Evolutionary conservation across 2,113 vertebrate genomes (phyloP).

Genomic region (Pterocles gutturalis): DNA sequence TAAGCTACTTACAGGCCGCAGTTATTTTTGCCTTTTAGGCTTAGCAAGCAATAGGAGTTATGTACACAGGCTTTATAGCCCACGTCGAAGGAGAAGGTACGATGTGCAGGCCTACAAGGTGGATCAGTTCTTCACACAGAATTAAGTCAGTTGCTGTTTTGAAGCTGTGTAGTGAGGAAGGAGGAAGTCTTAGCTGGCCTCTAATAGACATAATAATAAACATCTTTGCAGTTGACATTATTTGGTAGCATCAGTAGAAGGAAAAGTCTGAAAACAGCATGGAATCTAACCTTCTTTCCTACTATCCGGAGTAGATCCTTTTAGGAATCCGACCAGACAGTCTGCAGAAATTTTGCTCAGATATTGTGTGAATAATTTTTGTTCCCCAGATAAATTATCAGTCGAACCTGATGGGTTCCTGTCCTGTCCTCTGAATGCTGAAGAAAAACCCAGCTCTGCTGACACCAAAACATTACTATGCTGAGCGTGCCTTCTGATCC

Average conservation of each 20-base stretch:
- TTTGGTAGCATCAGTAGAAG: neutral
- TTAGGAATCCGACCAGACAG: neutral
- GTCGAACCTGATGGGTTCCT: neutral
- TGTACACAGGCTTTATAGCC: accelerated
- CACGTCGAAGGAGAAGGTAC: neutral
- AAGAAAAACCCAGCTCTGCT: neutral
- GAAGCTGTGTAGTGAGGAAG: neutral
- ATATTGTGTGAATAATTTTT: neutral
- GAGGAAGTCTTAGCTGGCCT: neutral
- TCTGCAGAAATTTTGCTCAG: neutral
- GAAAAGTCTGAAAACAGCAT: neutral
- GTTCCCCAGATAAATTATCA: neutral
- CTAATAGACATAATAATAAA: neutral
- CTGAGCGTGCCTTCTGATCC: neutral
- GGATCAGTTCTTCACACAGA: neutral
- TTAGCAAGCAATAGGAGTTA: neutral
- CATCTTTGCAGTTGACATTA: neutral
- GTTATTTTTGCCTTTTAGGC: neutral
- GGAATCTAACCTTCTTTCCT: neutral
- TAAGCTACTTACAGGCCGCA: neutral
- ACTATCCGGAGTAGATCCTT: neutral
- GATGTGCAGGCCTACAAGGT: neutral
- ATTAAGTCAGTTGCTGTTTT: neutral
- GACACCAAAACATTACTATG: neutral
- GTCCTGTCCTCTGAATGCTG: neutral